phyloP scores from a whole-genome alignment of 1,140 invertebrate species.

The Aphis craccivora region DNA sequence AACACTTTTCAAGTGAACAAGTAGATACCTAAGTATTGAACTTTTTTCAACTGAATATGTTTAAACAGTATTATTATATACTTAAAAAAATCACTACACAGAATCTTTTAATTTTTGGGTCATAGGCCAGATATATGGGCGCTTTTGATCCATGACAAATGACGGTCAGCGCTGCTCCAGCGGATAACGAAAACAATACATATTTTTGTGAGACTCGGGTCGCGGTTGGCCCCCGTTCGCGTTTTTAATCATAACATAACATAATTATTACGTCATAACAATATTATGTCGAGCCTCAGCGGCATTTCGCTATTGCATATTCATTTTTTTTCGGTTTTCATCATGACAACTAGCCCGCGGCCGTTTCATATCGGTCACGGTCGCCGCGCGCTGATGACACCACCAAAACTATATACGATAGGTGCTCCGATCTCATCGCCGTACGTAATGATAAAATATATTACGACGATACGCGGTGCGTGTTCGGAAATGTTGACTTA shows the following conservation, averaged over 20 bases:
- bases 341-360: background rate
- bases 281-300: background rate
- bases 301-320: background rate
- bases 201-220: no score
- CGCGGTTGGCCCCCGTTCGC: no score
- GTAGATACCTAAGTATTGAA: background rate
- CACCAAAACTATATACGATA: background rate
- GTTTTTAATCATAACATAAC: background rate
- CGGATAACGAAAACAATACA: no score
- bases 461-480: background rate
- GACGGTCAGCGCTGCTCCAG: no score
- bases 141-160: no score
- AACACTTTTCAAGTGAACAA: no score
- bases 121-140: no score
- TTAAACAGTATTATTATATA: no score
- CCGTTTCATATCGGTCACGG: slow-evolving; percentile 15
- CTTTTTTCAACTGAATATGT: no score
- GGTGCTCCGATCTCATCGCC: background rate
- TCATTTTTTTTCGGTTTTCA: background rate
- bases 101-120: no score
- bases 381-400: background rate
- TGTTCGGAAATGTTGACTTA: background rate
- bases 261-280: background rate
- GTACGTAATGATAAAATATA: background rate
- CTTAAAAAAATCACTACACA: no score